These are phyloP conservation scores for Microcebus tavaratra DNA, from an alignment of 2,113 vertebrate species.

Conservation along the genomic window DNA sequence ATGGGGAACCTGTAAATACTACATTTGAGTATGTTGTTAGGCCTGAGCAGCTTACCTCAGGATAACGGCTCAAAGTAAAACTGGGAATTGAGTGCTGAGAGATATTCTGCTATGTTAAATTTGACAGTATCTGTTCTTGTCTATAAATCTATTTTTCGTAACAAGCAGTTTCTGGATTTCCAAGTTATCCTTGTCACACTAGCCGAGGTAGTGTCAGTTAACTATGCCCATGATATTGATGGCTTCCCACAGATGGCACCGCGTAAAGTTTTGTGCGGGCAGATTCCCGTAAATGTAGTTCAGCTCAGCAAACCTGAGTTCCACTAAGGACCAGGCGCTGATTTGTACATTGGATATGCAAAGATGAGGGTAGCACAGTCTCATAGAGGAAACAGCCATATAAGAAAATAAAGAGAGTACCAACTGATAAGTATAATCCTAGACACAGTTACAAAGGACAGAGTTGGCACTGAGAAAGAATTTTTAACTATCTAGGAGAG, in stretches of 20 bases:
- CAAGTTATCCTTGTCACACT: slow-evolving; percentile 21
- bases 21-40: not conserved
- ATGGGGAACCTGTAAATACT: not conserved
- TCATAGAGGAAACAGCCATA: not conserved
- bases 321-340: not conserved
- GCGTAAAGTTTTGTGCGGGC: not conserved
- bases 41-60: not conserved
- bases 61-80: not conserved
- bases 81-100: slow-evolving; percentile 7
- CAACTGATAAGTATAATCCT: not conserved
- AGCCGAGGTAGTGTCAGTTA: not conserved
- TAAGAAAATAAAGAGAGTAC: not conserved
- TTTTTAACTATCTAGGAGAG: not conserved
- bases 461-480: not conserved
- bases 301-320: not conserved
- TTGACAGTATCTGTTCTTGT: slow-evolving; percentile 1
- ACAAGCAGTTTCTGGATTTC: not conserved
- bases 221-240: not conserved
- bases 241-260: not conserved
- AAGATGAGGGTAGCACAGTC: not conserved
- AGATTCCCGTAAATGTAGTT: not conserved
- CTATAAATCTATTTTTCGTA: not conserved
- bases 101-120: not conserved
- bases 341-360: not conserved
- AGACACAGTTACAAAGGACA: not conserved